Base-by-base conservation (phyloP, 2,888 invertebrate genomes). In the Malachius bipustulatus region DNA sequence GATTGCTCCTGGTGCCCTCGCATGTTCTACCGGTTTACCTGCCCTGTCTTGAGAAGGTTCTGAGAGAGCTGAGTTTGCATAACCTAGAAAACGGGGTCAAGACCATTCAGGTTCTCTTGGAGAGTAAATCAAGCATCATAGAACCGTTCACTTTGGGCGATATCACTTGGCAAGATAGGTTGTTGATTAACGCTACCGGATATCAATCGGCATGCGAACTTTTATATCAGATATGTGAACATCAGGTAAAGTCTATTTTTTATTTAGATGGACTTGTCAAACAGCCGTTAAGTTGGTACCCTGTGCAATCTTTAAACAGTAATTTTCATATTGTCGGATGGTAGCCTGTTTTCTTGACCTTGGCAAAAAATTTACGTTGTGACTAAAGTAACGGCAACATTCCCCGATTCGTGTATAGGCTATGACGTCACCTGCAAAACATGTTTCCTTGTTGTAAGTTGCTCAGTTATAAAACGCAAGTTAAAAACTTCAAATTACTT, bases 181-280 rank as follows among this genome's bases (percentile, higher is more conserved):
- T 59, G 16, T 43, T 58, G 32, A 50, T 61, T 34, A 60, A 63
- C 55, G 47, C 58, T 2, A 56, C 56, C 11, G 60, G 60, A 2
- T 58, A 63, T 34, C 74, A 75, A 41, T 71, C 75, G 16, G 81
- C 88, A 15, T 84, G 89, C 49, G 83, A 84, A 61, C 66, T 88
- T 38, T 67, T 88, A 36, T 83, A 82, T 49, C 80, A 82, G 59
- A 68, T 90, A 39, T 87, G 88, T 48, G 76, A 35, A 65, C 70
- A 60, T 47, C 59, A 61, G 51, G 59, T 59, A n/a, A n/a, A n/a
- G 47, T 47, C 44, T 36, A 35, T 36, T 15, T 13, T 15, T 11
- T 9, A 4, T 6, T 30, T 8, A 30, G 8, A 33, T 34, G 6
- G 12, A 6, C 8, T 33, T n/a, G n/a, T n/a, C n/a, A n/a, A n/a